A percentile compares a stretch with the other conserved stretches of the same genome.
These are phyloP conservation scores for Lordiphosa stackelbergi DNA, from an alignment of 1,140 invertebrate genomes.

Conservation along the genomic window DNA sequence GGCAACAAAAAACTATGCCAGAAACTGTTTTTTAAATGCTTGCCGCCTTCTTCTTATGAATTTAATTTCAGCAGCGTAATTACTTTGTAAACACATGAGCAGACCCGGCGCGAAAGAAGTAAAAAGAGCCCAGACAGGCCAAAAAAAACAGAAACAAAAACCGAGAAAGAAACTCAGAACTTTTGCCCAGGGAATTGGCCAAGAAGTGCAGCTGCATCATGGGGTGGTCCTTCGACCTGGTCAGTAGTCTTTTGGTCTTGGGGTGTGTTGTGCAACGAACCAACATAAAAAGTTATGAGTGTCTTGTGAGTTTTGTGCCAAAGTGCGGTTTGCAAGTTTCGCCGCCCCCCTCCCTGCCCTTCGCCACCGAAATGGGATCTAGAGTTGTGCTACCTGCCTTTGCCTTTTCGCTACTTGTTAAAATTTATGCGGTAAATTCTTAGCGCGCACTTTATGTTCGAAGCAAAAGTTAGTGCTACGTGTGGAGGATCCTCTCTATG, in stretches of 20 bases:
- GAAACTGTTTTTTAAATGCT: constrained; percentile 64
- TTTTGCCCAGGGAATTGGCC: constrained; percentile 57
- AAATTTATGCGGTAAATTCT: constrained; percentile 76
- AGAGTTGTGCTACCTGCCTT: constrained; percentile 16
- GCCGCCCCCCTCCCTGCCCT: background rate
- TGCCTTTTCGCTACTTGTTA: constrained; percentile 69
- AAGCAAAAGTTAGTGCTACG: constrained; percentile 75
- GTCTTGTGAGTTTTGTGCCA: constrained; percentile 74
- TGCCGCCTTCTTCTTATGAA: constrained; percentile 60
- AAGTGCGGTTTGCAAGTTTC: constrained; percentile 71
- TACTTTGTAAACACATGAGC: constrained; percentile 76
- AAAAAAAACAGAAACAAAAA: constrained; percentile 23
- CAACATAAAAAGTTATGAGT: constrained; percentile 75
- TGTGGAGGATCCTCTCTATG: constrained; percentile 26
- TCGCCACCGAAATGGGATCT: constrained; percentile 10
- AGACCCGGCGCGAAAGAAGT: constrained; percentile 22
- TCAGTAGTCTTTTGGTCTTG: constrained; percentile 24
- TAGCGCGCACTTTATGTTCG: constrained; percentile 75
- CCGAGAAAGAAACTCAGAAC: constrained; percentile 18
- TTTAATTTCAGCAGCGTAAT: constrained; percentile 76
- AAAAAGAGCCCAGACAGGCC: background rate
- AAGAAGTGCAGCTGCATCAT: constrained; percentile 53
- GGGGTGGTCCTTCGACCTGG: constrained; percentile 56
- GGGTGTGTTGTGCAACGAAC: constrained; percentile 58
- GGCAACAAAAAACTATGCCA: constrained; percentile 43